phyloP scores from a whole-genome alignment of 2,797 vertebrate genomes.

The Peromyscus nudipes region DNA sequence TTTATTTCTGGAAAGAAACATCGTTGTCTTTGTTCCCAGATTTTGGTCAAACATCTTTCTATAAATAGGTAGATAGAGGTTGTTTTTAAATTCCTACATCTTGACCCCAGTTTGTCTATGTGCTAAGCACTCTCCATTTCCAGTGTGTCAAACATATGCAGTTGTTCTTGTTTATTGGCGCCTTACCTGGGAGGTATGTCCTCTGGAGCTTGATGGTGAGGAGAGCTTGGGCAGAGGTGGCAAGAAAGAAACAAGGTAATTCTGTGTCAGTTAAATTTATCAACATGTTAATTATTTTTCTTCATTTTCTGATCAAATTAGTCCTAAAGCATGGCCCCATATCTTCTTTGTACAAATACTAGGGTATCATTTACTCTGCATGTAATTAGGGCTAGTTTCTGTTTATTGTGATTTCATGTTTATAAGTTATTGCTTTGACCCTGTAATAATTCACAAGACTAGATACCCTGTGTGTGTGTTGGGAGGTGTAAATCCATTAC shows the following conservation, averaged over 20 bases:
- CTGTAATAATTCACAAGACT: neutral
- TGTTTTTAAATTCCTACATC: constrained; percentile 19
- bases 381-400: constrained; percentile 26
- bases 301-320: constrained; percentile 61
- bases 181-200: neutral
- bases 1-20: neutral
- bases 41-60: neutral
- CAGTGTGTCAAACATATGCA: neutral
- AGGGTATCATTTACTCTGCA: neutral
- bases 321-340: constrained; percentile 1
- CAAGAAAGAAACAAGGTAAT: constrained; percentile 42
- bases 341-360: neutral
- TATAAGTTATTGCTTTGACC: constrained; percentile 38
- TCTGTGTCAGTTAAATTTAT: constrained; percentile 52
- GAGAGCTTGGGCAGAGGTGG: constrained; percentile 40
- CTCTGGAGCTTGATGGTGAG: constrained; percentile 64
- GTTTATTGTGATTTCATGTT: constrained; percentile 46
- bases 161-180: constrained; percentile 29
- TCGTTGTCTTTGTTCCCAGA: constrained; percentile 19
- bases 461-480: neutral
- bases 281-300: constrained; percentile 61
- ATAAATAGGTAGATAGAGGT: neutral
- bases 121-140: constrained; percentile 15
- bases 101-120: neutral
- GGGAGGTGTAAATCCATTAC: neutral